A percentile compares a stretch with the other conserved stretches of the same genome.
Evolutionary conservation across 2,888 invertebrate species (phyloP).

Genomic region (Morpho deidamia): DNA sequence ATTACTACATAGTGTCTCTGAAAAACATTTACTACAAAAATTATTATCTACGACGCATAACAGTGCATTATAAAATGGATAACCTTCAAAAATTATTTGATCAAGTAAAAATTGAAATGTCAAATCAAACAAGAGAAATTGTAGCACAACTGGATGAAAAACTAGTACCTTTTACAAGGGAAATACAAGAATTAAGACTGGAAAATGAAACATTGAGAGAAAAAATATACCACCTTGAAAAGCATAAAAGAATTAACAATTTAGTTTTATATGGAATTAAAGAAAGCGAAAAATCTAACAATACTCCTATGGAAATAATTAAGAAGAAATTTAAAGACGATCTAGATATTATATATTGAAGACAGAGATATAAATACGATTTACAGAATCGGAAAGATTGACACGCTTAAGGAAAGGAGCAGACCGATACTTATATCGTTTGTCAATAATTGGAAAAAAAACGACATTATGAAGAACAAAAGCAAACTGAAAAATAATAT

Average conservation of each 20-base stretch:
- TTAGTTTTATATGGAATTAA: constrained; percentile 4
- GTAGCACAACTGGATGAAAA: constrained; percentile 15
- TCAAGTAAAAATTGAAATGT: constrained; percentile 17
- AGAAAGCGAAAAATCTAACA: constrained; percentile 1
- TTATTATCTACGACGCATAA: too few species aligned
- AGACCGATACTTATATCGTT: neutral
- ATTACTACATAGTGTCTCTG: too few species aligned
- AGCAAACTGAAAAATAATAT: neutral
- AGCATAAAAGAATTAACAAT: constrained; percentile 4
- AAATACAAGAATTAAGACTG: constrained; percentile 7
- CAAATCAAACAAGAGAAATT: constrained; percentile 16
- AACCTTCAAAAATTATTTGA: constrained; percentile 10
- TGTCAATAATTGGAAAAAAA: neutral
- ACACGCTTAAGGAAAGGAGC: neutral
- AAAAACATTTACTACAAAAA: too few species aligned
- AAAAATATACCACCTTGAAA: constrained; percentile 8
- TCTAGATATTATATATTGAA: neutral
- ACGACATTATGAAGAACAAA: neutral
- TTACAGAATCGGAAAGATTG: neutral
- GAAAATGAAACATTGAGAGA: constrained; percentile 7
- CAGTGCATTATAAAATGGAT: constrained; percentile 3
- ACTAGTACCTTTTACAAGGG: constrained; percentile 6
- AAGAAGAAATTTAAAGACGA: neutral
- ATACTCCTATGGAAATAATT: neutral
- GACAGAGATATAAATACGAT: neutral